Evolutionary conservation across 2,797 vertebrate species (phyloP), one percentile per base, ranked within the genome.

Genomic region (Paratrypauchen microcephalus): DNA sequence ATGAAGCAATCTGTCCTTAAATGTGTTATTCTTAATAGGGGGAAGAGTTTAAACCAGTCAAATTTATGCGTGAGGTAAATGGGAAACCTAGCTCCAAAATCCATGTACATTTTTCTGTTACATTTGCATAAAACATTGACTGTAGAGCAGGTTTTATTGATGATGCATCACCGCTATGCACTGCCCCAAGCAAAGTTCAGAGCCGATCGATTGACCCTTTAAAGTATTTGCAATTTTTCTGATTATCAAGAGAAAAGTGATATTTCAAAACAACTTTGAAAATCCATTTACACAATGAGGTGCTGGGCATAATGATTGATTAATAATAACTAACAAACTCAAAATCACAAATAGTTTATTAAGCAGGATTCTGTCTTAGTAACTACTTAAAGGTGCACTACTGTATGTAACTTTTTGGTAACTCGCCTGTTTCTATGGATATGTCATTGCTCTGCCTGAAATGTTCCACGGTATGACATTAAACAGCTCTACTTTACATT

Each of bases 301-400:
- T 67, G 78, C 41, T 71, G 55, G 16, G 59, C 71, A 41, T 61
- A 23, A 59, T n/a, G 50, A 64, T 61, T 45, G 13, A 13, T 45
- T 45, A 15, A 45, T 45, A 15, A 45, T 45, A 15, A 15, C 41
- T 15, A 16, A 8, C 1, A 36, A 36, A 36, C 32, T 36, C 32
- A 9, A 9, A 36, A 9, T 9, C 32, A 36, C 8, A 9, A 36
- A 36, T 9, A 9, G 32, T 36, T 36, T 36, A 36, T 36, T 36
- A 36, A 36, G 30, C 5, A 7, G 5, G 1, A 9, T 9, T 36
- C 8, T 6, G 8, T 9, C 32, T 36, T 30, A 30, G 3, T 30
- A 30, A 30, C 28, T 30, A 30, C 28, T 30, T 30, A 30, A 30
- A 30, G 28, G 28, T 30, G 2, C 28, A 30, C 28, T 30, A n/a